Evolutionary conservation across 2,888 invertebrate species (phyloP).

Genomic region (Aspidapion aeneum): DNA sequence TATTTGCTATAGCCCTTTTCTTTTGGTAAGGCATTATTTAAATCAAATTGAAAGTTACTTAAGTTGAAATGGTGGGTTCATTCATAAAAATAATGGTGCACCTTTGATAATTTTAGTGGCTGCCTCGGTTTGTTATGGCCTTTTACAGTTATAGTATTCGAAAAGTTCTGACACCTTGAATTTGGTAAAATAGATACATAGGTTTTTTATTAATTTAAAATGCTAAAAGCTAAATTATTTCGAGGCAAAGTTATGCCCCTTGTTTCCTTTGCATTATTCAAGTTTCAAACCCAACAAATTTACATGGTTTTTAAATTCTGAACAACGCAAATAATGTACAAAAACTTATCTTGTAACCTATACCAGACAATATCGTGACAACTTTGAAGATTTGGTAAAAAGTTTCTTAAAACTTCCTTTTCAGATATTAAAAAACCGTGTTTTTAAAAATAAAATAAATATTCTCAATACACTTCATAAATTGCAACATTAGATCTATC

Average conservation of each 20-base stretch:
- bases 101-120: conserved; percentile 78
- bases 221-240: too few relatives aligned
- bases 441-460: too few relatives aligned
- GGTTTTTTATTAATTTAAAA: too few relatives aligned
- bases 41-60: conserved; percentile 77
- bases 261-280: too few relatives aligned
- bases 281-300: too few relatives aligned
- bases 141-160: too few relatives aligned
- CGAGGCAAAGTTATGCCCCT: too few relatives aligned
- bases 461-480: conserved; percentile 67
- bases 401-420: conserved; percentile 55
- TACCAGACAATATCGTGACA: conserved; percentile 63
- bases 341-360: conserved; percentile 58
- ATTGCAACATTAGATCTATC: conserved; percentile 67
- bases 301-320: conserved; percentile 64
- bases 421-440: conserved; percentile 60
- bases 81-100: conserved; percentile 96
- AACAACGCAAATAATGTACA: conserved; percentile 73
- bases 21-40: conserved; percentile 47
- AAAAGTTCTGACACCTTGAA: conserved; percentile 92
- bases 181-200: too few relatives aligned
- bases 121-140: conserved; percentile 88
- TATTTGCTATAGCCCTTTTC: conserved; percentile 51
- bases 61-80: conserved; percentile 86
- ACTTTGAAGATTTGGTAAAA: conserved; percentile 57